These are phyloP conservation scores for Borostomias antarcticus DNA, from an alignment of 2,797 vertebrate genomes.

Conservation along the genomic window DNA sequence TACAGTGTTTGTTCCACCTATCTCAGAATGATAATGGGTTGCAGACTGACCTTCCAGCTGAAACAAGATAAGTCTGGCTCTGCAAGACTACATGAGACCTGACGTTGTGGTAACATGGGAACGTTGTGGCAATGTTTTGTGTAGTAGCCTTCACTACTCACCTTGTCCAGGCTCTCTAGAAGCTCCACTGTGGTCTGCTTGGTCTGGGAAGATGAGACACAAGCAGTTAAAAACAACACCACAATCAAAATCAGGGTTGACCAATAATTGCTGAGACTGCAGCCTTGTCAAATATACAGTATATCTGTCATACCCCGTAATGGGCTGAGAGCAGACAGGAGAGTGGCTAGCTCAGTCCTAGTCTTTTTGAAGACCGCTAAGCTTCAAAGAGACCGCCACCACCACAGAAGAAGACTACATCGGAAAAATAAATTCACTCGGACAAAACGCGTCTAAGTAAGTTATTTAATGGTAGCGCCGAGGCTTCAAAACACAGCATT, in stretches of 20 bases:
- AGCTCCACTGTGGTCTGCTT: conserved; percentile 91
- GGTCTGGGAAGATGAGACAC: conserved; percentile 71
- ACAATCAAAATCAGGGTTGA: background rate
- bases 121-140: background rate
- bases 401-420: background rate
- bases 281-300: background rate
- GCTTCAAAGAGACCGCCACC: no score
- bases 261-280: background rate
- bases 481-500: no score
- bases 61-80: background rate
- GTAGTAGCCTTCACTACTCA: conserved; percentile 51
- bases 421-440: no score
- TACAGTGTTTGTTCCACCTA: no score
- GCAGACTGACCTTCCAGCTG: no score
- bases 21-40: no score
- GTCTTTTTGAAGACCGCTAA: no score
- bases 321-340: background rate
- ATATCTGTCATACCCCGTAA: background rate
- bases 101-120: no score
- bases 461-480: no score
- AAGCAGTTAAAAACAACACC: conserved; percentile 16
- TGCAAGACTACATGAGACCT: background rate
- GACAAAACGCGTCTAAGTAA: no score
- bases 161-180: conserved; percentile 94
- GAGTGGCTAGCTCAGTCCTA: background rate